Evolutionary conservation across 1,140 invertebrate species (phyloP), one percentile per base, ranked within the genome.

Genomic region (Danaus plexippus): DNA sequence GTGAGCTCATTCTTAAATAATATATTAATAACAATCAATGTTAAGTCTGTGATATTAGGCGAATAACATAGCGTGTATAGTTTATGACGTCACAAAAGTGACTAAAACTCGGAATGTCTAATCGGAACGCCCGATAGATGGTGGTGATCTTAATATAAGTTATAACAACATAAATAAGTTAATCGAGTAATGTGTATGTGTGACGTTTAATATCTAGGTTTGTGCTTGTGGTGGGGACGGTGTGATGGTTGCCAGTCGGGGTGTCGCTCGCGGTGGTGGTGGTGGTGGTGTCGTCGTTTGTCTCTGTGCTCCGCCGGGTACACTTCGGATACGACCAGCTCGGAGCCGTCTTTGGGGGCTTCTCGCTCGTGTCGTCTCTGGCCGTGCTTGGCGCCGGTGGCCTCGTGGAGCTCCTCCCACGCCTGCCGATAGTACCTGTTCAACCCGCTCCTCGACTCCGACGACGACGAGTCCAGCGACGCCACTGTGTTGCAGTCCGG

Each of bases 391-490:
- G 89, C 89, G 18, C 91, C 90, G 9, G 93, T 90, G 11, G 93
- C 93, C 82, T 96, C 94, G 74, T 96, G 94, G 5, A 97, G 89
- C 77, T 97, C 96, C 72, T 96, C 95, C 96, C 96, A 97, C 5
- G 95, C 95, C 78, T 95, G 93, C 11, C 94, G 90, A 85, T 97
- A 97, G 70, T 89, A 92, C 66, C 94, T 91, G 79, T 96, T 96
- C 52, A 97, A 88, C 42, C 95, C 92, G 67, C 91, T 91, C 45
- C 94, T 89, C 11, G 94, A 94, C 67, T 95, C 94, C 0, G 94
- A 95, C 49, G 93, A 93, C 57, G 94, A 94, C 50, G 94, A 95
- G 71, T 95, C 94, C 69, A 95, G 93, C 40, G 94, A 95, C 15
- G 94, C 94, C 41, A 95, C 94, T 9, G 94, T 96, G 76, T 95